Conservation (phyloP, 2,113 vertebrate genomes). For the Lates calcarifer region DNA sequence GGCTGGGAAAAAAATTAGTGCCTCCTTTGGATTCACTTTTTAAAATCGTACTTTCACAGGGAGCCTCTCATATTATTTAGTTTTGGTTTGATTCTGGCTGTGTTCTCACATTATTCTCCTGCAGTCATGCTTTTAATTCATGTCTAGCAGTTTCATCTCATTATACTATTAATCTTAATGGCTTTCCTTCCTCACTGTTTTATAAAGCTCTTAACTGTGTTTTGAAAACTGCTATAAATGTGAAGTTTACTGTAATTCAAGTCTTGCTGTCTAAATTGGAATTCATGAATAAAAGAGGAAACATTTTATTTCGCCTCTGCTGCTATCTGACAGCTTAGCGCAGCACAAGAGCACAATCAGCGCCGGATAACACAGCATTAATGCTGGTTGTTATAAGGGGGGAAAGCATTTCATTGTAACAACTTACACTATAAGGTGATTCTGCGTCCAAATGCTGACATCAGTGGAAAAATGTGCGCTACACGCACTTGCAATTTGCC, state of each 20-base stretch:
- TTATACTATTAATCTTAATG: slow-evolving; percentile 53
- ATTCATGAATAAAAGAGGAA: slow-evolving; percentile 58
- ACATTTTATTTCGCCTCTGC: slow-evolving; percentile 52
- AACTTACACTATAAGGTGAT: slow-evolving; percentile 56
- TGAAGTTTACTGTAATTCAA: slow-evolving; percentile 54
- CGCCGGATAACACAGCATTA: slow-evolving; percentile 46
- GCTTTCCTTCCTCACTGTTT: slow-evolving; percentile 37
- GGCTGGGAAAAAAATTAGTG: slow-evolving; percentile 19
- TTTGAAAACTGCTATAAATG: slow-evolving; percentile 47
- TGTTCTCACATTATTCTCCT: slow-evolving; percentile 36
- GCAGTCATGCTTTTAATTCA: slow-evolving; percentile 51
- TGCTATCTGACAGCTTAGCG: slow-evolving; percentile 60
- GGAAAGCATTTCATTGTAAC: slow-evolving; percentile 34
- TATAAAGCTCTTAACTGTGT: slow-evolving; percentile 47
- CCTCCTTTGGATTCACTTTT: slow-evolving; percentile 35
- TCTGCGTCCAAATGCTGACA: slow-evolving; percentile 65
- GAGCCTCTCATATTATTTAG: slow-evolving; percentile 12
- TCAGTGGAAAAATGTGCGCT: slow-evolving; percentile 70
- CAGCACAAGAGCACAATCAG: slow-evolving; percentile 60
- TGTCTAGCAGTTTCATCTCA: slow-evolving; percentile 48
- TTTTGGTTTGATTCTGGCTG: slow-evolving; percentile 24
- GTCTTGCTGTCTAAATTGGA: slow-evolving; percentile 52
- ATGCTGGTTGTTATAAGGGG: slow-evolving; percentile 27
- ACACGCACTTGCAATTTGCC: slow-evolving; percentile 45
- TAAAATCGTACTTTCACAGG: slow-evolving; percentile 20